Percentiles rank a stretch among this genome's conserved stretches.
Evolutionary conservation across 2,888 invertebrate species (phyloP).

Genomic region (Chrysotoxum bicinctum): DNA sequence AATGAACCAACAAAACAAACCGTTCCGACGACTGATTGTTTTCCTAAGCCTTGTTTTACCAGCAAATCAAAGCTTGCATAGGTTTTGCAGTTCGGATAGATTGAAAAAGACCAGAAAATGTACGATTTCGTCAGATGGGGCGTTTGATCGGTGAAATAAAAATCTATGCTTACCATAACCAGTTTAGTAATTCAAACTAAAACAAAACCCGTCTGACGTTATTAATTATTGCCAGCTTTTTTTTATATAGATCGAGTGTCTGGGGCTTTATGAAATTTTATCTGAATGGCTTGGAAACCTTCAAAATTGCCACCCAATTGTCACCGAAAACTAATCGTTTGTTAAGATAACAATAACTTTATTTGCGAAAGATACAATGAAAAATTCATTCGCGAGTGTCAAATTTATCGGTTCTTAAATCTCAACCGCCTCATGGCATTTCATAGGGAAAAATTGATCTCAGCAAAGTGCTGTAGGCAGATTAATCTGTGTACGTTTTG

Average conservation of each 20-base stretch:
- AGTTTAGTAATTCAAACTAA: conserved; percentile 58
- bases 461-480: conserved; percentile 35
- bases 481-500: conserved; percentile 39
- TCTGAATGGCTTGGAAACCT: conserved; percentile 42
- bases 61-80: conserved; percentile 14
- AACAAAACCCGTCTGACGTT: conserved; percentile 39
- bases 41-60: conserved; percentile 45
- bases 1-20: conserved; percentile 50
- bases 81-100: conserved; percentile 5
- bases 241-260: conserved; percentile 15
- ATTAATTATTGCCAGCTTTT: conserved; percentile 45
- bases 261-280: conserved; percentile 14
- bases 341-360: conserved; percentile 48
- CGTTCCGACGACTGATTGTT: conserved; percentile 29
- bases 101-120: conserved; percentile 9
- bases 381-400: conserved; percentile 12
- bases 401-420: conserved; percentile 52
- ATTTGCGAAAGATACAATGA: conserved; percentile 30
- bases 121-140: conserved; percentile 58
- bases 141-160: conserved; percentile 31
- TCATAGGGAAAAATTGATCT: conserved; percentile 16
- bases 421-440: conserved; percentile 43
- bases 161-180: conserved; percentile 52
- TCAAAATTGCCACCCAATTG: conserved; percentile 44
- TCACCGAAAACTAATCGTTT: conserved; percentile 32